These are phyloP conservation scores for Hoplostethus atlanticus DNA, from an alignment of 2,797 vertebrate species.

Conservation along the genomic window DNA sequence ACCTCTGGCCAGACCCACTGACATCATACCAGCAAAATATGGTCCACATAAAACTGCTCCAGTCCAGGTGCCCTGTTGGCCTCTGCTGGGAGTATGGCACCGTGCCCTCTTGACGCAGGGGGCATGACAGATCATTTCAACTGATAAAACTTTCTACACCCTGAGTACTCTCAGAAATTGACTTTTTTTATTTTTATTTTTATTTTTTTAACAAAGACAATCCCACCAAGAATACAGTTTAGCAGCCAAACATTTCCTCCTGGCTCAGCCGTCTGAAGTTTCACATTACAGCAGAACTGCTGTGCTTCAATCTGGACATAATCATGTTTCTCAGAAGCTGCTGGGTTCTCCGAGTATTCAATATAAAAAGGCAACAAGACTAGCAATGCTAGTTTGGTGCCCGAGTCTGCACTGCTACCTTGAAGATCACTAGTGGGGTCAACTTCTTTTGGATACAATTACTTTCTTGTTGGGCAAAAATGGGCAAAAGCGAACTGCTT, in stretches of 20 bases:
- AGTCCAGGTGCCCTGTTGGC: slow-evolving; percentile 10
- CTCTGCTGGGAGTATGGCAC: background rate
- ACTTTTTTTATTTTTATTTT: background rate
- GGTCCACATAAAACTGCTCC: slow-evolving; percentile 20
- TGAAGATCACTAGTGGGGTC: too few relatives aligned
- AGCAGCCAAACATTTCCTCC: background rate
- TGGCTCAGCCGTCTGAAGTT: too few relatives aligned
- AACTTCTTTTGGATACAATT: too few relatives aligned
- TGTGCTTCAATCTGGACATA: background rate
- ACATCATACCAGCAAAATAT: slow-evolving; percentile 40
- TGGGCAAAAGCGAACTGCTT: too few relatives aligned
- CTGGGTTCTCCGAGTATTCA: background rate
- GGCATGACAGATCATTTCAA: slow-evolving; percentile 3
- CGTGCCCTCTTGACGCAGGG: background rate
- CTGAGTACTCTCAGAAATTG: slow-evolving; percentile 12
- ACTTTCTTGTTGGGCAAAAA: too few relatives aligned
- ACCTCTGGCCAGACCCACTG: slow-evolving; percentile 39
- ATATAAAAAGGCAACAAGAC: too few relatives aligned
- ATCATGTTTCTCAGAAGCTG: background rate
- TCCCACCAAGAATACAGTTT: background rate
- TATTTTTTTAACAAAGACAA: background rate
- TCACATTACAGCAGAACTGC: background rate
- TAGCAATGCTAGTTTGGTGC: too few relatives aligned
- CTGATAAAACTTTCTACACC: slow-evolving; percentile 14
- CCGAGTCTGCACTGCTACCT: too few relatives aligned